Base-by-base conservation (phyloP, 2,113 vertebrate genomes). In the Actinemys pallida region DNA sequence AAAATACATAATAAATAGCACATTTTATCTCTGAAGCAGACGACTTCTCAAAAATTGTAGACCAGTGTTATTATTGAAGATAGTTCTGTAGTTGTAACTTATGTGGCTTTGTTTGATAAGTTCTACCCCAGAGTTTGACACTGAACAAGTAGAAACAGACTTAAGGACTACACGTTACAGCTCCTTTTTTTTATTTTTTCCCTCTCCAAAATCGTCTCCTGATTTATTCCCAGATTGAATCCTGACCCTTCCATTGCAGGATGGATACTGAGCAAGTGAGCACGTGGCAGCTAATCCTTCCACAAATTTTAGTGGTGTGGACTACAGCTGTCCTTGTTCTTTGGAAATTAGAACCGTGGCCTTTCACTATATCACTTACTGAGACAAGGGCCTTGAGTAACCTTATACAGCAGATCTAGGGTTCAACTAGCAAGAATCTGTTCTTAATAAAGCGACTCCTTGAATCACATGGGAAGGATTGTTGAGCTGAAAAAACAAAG, bases 291-390 rank as follows among this genome's bases (percentile, higher is more conserved):
- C 65, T 94, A 94, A 94, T 96, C 88, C 81, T 95, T n/a, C 42
- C 87, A 69, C 75, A 93, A 91, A 76, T 93, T 83, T 92, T 92
- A 56, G 72, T 93, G 93, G 85, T 80, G 83, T 94, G 76, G 81
- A 8, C 81, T 94, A 52, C 91, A 93, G 62, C 90, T 96, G 81
- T 87, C 93, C 88, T 62, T 87, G 81, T 19, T 95, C 85, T 93
- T 80, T 24, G 2, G 35, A n/a, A 95, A 93, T 96, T 93, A 89
- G 56, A 89, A 53, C 47, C 24, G 1, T 85, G 72, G 69, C 53
- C 6, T 1, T 81, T 47, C 54, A 69, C 80, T 80, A 35, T 79
- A 39, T 25, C 49, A 47, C 94, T 95, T 88, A 85, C 76, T 53
- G 45, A 56, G 65, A 5, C 65, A 81, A 49, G 16, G 80, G 42